Percentiles rank a stretch among this genome's conserved stretches.
These are phyloP conservation scores for Sebastes flavidus DNA, from an alignment of 2,797 vertebrate species.

Conservation along the genomic window DNA sequence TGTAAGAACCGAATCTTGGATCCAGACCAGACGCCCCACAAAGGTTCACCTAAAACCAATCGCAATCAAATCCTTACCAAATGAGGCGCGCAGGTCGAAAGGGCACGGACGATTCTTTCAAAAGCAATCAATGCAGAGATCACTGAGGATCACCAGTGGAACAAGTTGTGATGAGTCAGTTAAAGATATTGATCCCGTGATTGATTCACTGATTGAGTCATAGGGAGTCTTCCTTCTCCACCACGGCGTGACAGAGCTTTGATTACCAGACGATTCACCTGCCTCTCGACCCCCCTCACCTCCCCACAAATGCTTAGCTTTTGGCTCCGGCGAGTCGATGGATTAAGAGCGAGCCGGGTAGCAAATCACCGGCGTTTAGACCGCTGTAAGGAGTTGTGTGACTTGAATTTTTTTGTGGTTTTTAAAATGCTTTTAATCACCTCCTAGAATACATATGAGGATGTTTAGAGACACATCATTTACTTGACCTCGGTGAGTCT, in stretches of 20 bases:
- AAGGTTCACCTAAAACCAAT: slow-evolving; percentile 1
- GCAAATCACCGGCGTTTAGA: slow-evolving; percentile 13
- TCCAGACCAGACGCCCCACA: background rate
- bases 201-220: slow-evolving; percentile 69
- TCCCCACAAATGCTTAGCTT: slow-evolving; percentile 18
- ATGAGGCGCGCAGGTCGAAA: slow-evolving; percentile 32
- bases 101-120: slow-evolving; percentile 41
- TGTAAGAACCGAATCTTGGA: background rate
- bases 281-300: slow-evolving; percentile 26
- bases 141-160: slow-evolving; percentile 48
- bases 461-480: background rate
- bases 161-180: slow-evolving; percentile 70
- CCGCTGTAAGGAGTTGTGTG: background rate
- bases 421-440: background rate
- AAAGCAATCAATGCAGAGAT: slow-evolving; percentile 60
- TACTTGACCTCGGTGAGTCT: background rate
- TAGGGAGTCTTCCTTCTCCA: slow-evolving; percentile 47
- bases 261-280: slow-evolving; percentile 64
- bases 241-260: slow-evolving; percentile 49
- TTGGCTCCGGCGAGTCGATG: slow-evolving; percentile 41
- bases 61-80: slow-evolving; percentile 15
- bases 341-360: slow-evolving; percentile 50
- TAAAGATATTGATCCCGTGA: slow-evolving; percentile 71
- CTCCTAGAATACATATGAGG: background rate
- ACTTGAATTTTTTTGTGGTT: background rate